These are phyloP conservation scores for Nothoprocta pentlandii DNA, from an alignment of 2,113 vertebrate genomes.

Conservation along the genomic window DNA sequence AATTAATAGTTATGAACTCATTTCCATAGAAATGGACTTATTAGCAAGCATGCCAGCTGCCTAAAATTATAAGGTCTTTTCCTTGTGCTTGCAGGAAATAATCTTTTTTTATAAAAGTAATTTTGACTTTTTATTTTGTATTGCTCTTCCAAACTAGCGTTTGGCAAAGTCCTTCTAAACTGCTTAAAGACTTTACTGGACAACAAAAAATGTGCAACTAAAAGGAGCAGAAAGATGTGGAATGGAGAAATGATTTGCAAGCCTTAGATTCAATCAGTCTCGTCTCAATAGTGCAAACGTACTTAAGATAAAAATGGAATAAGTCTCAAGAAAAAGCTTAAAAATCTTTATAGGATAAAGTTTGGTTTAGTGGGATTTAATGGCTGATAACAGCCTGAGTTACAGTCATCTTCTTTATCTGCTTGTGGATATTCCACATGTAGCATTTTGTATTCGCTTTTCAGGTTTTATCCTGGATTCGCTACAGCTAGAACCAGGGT, in stretches of 20 bases:
- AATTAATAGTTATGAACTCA: constrained; percentile 76
- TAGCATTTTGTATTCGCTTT: not conserved
- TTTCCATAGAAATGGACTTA: constrained; percentile 79
- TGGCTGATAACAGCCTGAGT: not conserved
- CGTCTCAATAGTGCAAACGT: not conserved
- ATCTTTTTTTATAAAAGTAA: constrained; percentile 60
- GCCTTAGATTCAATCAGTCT: constrained; percentile 2
- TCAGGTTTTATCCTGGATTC: not conserved
- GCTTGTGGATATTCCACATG: not conserved
- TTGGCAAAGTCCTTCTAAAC: constrained; percentile 44
- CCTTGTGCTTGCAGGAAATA: constrained; percentile 68
- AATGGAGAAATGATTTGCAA: not conserved
- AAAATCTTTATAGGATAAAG: not conserved
- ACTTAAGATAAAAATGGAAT: constrained; percentile 45
- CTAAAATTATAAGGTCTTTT: constrained; percentile 70
- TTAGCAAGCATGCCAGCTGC: constrained; percentile 68
- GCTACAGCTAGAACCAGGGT: not conserved
- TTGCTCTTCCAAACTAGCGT: constrained; percentile 15
- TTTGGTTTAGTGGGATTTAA: not conserved
- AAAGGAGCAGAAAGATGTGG: not conserved
- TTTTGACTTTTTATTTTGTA: constrained; percentile 48
- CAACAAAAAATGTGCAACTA: constrained; percentile 4
- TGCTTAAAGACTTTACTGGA: not conserved
- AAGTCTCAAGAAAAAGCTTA: not conserved
- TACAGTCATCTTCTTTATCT: not conserved